Conservation (phyloP, 2,113 vertebrate genomes). For the Sylvia atricapilla region DNA sequence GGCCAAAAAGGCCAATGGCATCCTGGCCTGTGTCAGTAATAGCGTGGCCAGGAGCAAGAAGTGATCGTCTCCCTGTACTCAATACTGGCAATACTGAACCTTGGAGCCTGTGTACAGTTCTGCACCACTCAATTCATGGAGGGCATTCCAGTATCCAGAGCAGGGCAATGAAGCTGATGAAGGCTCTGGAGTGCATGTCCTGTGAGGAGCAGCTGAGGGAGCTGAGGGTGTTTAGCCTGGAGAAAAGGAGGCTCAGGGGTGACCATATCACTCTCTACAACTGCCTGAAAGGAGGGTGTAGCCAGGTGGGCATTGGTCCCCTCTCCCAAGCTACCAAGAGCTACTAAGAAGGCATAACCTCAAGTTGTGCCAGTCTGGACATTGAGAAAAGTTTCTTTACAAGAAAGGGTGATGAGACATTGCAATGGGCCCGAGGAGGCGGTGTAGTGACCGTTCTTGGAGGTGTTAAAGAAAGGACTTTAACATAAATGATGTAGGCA, state of each 20-base stretch:
- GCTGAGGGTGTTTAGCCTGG: neutral
- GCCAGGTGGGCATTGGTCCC: too few relatives aligned
- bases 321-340: neutral
- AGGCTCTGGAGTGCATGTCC: neutral
- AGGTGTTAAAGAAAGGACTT: neutral
- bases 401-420: neutral
- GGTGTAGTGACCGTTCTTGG: neutral
- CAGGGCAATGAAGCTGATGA: neutral
- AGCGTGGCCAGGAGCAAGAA: neutral
- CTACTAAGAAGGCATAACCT: too few relatives aligned
- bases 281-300: neutral
- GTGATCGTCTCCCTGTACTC: too few relatives aligned
- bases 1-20: neutral
- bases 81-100: rapidly evolving
- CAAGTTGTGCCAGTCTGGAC: neutral
- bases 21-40: neutral
- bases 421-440: neutral
- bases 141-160: neutral
- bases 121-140: neutral
- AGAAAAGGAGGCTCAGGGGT: neutral
- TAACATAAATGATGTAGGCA: too few relatives aligned
- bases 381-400: neutral
- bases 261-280: neutral
- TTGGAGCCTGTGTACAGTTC: neutral
- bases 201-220: neutral